Evolutionary conservation across 1,140 invertebrate genomes (phyloP), one percentile per base, ranked within the genome.

Genomic region (Danaus melanippus): DNA sequence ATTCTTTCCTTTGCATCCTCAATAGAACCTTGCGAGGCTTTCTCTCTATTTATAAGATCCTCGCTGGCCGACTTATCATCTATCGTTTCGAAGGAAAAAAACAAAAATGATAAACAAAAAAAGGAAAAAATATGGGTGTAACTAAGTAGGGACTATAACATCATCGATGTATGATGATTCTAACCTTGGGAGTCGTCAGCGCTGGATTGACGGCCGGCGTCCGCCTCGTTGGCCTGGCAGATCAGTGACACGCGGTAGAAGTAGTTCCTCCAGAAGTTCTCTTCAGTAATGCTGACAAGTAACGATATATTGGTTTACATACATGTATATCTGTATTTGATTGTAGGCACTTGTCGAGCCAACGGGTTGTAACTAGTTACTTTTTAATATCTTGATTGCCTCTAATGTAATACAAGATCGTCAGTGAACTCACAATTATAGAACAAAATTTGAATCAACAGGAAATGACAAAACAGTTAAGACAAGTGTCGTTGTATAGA

Each of bases 221-320:
- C 88, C 39, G 89, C 82, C 74, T 98, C 96, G 79, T 95, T 96
- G 58, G 96, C 97, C 88, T 99, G 98, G 77, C 97, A 97, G 72
- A 99, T 96, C 32, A 99, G 92, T 64, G 96, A 98, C 58, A 99
- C 95, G 77, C 98, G 95, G 89, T 99, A 99, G 89, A 99, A 99
- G 86, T 99, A 99, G 89, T 99, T 99, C 71, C 96, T 92, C 98
- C 98, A 99, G 89, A 99, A 99, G 76, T 94, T 95, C 88, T 99
- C 97, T 89, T 99, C 98, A 74, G 93, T 97, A 73, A 99, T 96
- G 76, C 97, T 98, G 86, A 47, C 90, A 80, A 51, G 2, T 12
- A 15, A 9, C 10, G 15, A 39, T 8, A 44, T 21, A 32, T 32
- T 32, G 21, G 21, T 1, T 17, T 32, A 43, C 10, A 51, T 10